phyloP scores from a whole-genome alignment of 2,888 invertebrate species.

The Conchocele bisecta region DNA sequence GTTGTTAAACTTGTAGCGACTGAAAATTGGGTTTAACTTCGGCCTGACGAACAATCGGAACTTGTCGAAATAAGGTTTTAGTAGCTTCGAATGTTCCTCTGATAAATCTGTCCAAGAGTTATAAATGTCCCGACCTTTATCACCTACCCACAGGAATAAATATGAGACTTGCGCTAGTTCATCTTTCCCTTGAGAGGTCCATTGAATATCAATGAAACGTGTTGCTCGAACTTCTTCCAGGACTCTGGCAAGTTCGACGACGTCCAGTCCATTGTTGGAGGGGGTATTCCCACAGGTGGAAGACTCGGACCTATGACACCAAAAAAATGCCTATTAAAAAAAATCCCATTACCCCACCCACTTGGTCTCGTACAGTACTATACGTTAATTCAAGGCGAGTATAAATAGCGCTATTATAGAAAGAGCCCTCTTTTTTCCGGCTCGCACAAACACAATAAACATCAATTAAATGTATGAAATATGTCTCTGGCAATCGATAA shows the following conservation, averaged over 20 bases:
- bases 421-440: too few relatives aligned
- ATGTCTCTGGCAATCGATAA: too few relatives aligned
- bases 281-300: background rate
- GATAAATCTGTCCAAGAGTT: background rate
- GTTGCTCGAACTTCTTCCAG: background rate
- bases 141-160: background rate
- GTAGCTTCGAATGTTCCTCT: background rate
- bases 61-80: background rate
- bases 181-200: background rate
- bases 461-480: too few relatives aligned
- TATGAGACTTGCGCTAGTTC: background rate
- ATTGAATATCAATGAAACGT: background rate
- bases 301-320: too few relatives aligned
- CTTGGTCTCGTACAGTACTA: too few relatives aligned
- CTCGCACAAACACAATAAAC: too few relatives aligned
- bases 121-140: background rate
- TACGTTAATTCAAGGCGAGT: too few relatives aligned
- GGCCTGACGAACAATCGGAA: background rate
- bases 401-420: too few relatives aligned
- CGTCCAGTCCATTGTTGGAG: background rate
- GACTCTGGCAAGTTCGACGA: background rate
- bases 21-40: conserved; percentile 15
- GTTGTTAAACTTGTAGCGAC: conserved; percentile 25
- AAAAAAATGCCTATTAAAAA: too few relatives aligned
- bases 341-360: too few relatives aligned